These are phyloP conservation scores for Eurois occulta DNA, from an alignment of 2,888 invertebrate genomes.

Conservation along the genomic window DNA sequence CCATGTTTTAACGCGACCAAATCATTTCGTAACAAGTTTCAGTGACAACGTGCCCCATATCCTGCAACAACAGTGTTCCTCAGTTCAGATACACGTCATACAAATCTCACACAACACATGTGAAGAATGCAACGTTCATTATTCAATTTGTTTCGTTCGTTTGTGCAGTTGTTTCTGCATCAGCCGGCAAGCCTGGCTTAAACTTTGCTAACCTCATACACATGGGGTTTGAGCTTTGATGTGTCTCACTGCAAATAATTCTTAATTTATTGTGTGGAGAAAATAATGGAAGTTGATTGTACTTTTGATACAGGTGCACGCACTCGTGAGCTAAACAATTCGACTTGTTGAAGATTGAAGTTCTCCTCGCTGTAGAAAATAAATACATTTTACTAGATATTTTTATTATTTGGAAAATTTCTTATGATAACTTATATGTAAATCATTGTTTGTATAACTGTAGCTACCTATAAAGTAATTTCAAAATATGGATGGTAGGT, in stretches of 20 bases:
- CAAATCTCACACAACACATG: not conserved
- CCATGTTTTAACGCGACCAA: not conserved
- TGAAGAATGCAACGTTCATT: not conserved
- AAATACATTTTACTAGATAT: not conserved
- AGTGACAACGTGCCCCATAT: not conserved
- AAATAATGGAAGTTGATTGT: slow-evolving; percentile 2
- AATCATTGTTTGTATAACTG: not conserved
- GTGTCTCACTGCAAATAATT: not conserved
- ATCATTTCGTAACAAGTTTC: not conserved
- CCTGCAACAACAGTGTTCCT: not conserved
- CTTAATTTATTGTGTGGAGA: not conserved
- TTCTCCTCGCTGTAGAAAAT: not conserved
- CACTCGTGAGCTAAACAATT: not conserved
- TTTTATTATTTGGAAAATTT: not conserved
- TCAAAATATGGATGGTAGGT: not conserved
- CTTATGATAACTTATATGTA: not conserved
- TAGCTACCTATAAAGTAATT: not conserved
- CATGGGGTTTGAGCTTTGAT: slow-evolving; percentile 1
- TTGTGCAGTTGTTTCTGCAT: slow-evolving; percentile 2
- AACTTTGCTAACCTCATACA: not conserved
- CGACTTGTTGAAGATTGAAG: not conserved
- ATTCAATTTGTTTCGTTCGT: not conserved
- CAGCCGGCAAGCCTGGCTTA: not conserved
- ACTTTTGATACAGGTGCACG: not conserved
- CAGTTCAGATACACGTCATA: not conserved